Percentiles rank a stretch among this genome's conserved stretches.
These are phyloP conservation scores for western clawed frog (Xenopus tropicalis) DNA, from an alignment of 2,113 vertebrate genomes.

Conservation along the genomic window UCB_Xtro_10.0 CM004443.2:67260501-67261000, in stretches of 20 bases:
- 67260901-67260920: not conserved
- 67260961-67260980: slow-evolving; percentile 97
- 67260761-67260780: no score
- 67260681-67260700: no score
- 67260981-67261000: slow-evolving; percentile 97
- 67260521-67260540: slow-evolving; percentile 9
- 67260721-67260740: no score
- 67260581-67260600: slow-evolving; percentile 97
- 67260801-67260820: no score
- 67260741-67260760: no score
- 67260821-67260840: no score
- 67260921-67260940: no score
- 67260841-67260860: no score
- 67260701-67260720: no score
- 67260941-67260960: slow-evolving; percentile 82
- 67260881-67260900: no score
- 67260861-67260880: no score
- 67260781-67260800: no score
- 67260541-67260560: slow-evolving; percentile 97
- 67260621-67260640: slow-evolving; percentile 96
- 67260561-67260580: slow-evolving; percentile 97
- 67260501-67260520: not conserved
- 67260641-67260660: not conserved
- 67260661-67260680: not conserved
- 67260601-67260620: slow-evolving; percentile 96